These are phyloP conservation scores for Tachina lurida DNA, from an alignment of 2,888 invertebrate genomes.

Conservation along the genomic window DNA sequence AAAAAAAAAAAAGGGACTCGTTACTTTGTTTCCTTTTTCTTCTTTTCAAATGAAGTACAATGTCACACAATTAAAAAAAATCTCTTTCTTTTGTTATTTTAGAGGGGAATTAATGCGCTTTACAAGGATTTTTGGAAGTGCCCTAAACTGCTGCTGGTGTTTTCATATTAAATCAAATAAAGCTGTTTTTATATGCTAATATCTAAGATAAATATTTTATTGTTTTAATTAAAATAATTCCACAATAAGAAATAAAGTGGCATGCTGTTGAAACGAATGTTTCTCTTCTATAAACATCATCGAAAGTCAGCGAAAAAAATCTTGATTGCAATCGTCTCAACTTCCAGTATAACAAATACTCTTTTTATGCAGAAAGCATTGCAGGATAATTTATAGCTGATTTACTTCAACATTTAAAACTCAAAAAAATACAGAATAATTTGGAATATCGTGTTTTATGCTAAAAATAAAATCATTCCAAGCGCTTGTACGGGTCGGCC, in stretches of 20 bases:
- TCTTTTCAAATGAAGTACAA: not conserved
- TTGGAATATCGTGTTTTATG: too few relatives aligned
- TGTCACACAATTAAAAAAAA: not conserved
- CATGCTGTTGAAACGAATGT: not conserved
- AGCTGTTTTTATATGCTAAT: not conserved
- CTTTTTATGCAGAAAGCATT: too few relatives aligned
- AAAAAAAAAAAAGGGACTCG: not conserved
- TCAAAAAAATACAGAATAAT: too few relatives aligned
- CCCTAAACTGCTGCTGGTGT: conserved; percentile 6
- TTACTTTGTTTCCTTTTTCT: not conserved
- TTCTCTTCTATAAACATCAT: too few relatives aligned
- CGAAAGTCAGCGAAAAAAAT: too few relatives aligned
- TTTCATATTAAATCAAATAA: conserved; percentile 3
- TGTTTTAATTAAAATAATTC: conserved; percentile 2
- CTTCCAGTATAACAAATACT: too few relatives aligned
- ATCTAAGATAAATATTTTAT: not conserved
- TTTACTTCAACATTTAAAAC: too few relatives aligned
- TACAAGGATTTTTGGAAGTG: conserved; percentile 2
- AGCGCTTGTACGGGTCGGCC: too few relatives aligned
- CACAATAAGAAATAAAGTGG: not conserved
- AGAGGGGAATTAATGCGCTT: not conserved
- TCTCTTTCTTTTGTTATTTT: conserved; percentile 6
- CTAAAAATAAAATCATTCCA: too few relatives aligned
- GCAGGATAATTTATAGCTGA: too few relatives aligned
- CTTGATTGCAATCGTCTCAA: too few relatives aligned